These are phyloP conservation scores for Himalopsyche kuldschensis DNA, from an alignment of 2,888 invertebrate genomes.

Conservation along the genomic window DNA sequence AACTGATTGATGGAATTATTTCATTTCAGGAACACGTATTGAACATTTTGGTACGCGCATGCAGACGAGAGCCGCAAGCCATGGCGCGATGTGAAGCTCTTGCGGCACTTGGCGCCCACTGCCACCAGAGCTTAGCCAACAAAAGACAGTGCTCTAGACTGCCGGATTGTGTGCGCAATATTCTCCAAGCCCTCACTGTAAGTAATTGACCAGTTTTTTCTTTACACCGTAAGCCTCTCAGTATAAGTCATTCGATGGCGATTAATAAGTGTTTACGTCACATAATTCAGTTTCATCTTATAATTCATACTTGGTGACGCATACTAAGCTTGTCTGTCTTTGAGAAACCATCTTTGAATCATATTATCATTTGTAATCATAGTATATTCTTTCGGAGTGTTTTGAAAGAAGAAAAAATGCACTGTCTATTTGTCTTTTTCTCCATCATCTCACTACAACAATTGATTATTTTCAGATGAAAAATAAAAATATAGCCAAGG, in stretches of 20 bases:
- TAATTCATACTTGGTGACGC: too few relatives aligned
- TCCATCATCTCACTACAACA: not conserved
- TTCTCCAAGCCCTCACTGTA: slow-evolving; percentile 58
- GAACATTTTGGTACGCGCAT: slow-evolving; percentile 82
- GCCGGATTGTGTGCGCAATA: slow-evolving; percentile 53
- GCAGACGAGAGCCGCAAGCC: slow-evolving; percentile 85
- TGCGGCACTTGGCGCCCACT: slow-evolving; percentile 74
- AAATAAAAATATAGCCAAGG: slow-evolving; percentile 78
- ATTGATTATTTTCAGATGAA: slow-evolving; percentile 65
- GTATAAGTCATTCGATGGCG: too few relatives aligned
- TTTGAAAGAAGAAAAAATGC: too few relatives aligned
- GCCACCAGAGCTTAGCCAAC: slow-evolving; percentile 49
- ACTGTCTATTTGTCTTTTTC: too few relatives aligned
- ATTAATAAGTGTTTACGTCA: too few relatives aligned
- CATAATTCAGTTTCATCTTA: too few relatives aligned
- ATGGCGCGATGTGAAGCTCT: slow-evolving; percentile 87
- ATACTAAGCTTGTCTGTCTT: too few relatives aligned
- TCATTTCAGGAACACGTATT: slow-evolving; percentile 78
- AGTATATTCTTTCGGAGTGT: too few relatives aligned
- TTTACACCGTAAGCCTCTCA: too few relatives aligned
- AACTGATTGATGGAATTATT: slow-evolving; percentile 36
- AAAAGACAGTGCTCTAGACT: slow-evolving; percentile 46
- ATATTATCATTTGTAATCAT: too few relatives aligned
- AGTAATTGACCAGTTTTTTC: slow-evolving; percentile 1
- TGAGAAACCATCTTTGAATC: too few relatives aligned